phyloP scores from a whole-genome alignment of 2,797 vertebrate genomes.

The Lutjanus argentimaculatus region DNA sequence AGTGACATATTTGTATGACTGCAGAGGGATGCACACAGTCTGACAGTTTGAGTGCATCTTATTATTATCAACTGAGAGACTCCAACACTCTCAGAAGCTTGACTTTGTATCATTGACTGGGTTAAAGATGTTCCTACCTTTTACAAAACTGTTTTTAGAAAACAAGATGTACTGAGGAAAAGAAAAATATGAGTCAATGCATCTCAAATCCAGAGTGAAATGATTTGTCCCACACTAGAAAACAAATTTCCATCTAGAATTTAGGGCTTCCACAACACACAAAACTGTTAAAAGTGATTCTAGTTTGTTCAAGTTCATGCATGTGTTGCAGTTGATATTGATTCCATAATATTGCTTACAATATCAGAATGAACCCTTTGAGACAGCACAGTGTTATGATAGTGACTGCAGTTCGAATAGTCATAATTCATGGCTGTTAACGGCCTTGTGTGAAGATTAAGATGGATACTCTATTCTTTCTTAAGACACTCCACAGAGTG shows the following conservation, averaged over 20 bases:
- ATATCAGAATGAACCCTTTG: neutral
- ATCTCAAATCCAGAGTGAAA: neutral
- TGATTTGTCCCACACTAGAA: neutral
- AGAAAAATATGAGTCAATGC: neutral
- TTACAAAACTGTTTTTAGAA: neutral
- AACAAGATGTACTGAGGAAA: neutral
- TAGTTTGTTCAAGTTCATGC: neutral
- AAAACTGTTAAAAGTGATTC: neutral
- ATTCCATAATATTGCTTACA: neutral
- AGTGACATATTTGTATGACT: neutral
- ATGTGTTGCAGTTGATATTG: neutral
- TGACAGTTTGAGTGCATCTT: neutral
- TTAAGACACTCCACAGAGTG: slow-evolving; percentile 67
- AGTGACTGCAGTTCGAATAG: neutral
- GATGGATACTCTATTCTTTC: slow-evolving; percentile 23
- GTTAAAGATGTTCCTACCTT: neutral
- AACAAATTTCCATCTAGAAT: neutral
- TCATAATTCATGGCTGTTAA: neutral
- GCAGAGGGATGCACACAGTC: neutral
- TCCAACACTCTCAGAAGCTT: neutral
- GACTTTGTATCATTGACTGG: neutral
- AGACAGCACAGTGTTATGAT: neutral
- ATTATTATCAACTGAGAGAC: neutral
- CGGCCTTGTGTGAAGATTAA: neutral
- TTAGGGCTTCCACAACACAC: neutral